Conservation (phyloP, 2,113 vertebrate species). For the Xenus cinereus region DNA sequence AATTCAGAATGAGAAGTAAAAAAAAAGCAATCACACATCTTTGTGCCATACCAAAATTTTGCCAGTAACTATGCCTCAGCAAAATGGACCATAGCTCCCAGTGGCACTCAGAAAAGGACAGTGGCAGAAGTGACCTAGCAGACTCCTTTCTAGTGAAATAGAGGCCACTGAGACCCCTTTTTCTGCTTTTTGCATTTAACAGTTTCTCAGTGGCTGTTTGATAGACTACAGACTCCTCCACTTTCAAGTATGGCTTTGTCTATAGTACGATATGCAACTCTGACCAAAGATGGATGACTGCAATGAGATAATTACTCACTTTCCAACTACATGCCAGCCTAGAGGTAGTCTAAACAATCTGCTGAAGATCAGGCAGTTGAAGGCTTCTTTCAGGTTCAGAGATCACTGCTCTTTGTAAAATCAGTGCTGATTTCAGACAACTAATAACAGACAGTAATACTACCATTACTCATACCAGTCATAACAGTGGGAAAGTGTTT, state of each 20-base stretch:
- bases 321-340: not conserved
- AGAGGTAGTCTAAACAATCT: not conserved
- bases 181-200: not conserved
- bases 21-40: not conserved
- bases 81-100: not conserved
- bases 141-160: not conserved
- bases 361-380: not conserved
- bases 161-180: not conserved
- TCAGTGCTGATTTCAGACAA: not conserved
- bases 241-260: not conserved
- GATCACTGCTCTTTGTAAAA: not conserved
- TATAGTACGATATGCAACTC: not conserved
- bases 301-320: not conserved
- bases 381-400: not conserved
- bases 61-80: accelerated
- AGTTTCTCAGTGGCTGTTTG: not conserved
- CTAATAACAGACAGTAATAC: not conserved
- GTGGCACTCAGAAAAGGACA: not conserved
- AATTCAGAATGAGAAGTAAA: not conserved
- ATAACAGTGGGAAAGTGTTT: not conserved
- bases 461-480: not conserved
- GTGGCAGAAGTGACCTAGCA: not conserved
- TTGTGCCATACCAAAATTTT: not conserved
- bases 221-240: not conserved
- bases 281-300: not conserved